Conservation (phyloP, 1,140 invertebrate genomes). For the Magallana gigas region DNA sequence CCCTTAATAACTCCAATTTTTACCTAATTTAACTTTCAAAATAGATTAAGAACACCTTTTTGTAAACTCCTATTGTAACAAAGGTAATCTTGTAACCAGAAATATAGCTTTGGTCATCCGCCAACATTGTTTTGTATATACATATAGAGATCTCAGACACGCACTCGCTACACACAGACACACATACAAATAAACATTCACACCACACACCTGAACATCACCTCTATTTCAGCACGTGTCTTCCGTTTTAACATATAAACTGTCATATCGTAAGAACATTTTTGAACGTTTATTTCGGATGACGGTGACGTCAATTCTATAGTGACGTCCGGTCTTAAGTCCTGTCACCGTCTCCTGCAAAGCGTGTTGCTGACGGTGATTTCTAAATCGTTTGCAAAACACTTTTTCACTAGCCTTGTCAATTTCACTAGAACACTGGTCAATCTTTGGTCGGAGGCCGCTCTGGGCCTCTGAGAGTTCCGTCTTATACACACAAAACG, state of each 20-base stretch:
- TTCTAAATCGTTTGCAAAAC: conserved; percentile 50
- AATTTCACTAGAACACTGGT: conserved; percentile 47
- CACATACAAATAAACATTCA: not conserved
- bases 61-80: no score
- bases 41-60: no score
- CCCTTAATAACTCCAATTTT: no score
- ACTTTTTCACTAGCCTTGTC: conserved; percentile 49
- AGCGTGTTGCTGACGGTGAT: conserved; percentile 46
- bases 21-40: no score
- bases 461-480: conserved; percentile 55
- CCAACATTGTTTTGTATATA: no score
- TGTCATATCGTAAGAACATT: conserved; percentile 34
- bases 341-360: conserved; percentile 49
- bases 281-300: conserved; percentile 32
- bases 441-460: conserved; percentile 54
- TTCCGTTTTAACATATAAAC: conserved; percentile 12
- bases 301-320: conserved; percentile 54
- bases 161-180: no score
- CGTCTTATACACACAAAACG: conserved; percentile 76
- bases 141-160: no score
- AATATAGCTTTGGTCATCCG: no score
- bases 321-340: conserved; percentile 45
- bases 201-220: not conserved
- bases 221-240: conserved; percentile 2
- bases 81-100: no score